Percentiles rank a stretch among this genome's conserved stretches.
phyloP scores from a whole-genome alignment of 2,113 vertebrate species.

The Dicerorhinus sumatrensis region DNA sequence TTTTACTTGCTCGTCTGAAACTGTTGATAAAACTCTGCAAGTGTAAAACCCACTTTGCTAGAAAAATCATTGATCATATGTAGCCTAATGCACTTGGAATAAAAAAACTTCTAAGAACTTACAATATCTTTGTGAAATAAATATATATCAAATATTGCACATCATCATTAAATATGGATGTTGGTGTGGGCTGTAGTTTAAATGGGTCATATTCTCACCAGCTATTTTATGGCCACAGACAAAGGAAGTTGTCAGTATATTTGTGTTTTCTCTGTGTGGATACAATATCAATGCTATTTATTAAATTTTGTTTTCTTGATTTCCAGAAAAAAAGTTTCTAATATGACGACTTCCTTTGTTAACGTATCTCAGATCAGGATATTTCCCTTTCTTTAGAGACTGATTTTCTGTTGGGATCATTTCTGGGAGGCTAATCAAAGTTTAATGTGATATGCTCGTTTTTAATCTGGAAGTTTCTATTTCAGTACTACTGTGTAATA shows the following conservation, averaged over 20 bases:
- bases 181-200: not conserved
- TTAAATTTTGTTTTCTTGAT: conserved; percentile 18
- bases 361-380: not conserved
- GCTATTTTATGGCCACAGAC: not conserved
- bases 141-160: not conserved
- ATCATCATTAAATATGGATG: not conserved
- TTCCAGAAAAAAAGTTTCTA: not conserved
- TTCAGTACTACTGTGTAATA: not conserved
- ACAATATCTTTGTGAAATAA: not conserved
- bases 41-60: not conserved
- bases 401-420: not conserved
- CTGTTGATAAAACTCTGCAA: not conserved
- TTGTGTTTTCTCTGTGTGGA: not conserved
- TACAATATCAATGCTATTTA: not conserved
- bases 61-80: conserved; percentile 14
- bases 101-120: not conserved
- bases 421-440: not conserved
- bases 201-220: not conserved
- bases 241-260: not conserved
- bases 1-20: conserved; percentile 13
- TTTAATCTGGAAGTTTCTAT: conserved; percentile 3
- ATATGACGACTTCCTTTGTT: not conserved
- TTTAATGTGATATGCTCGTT: not conserved
- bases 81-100: not conserved
- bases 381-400: conserved; percentile 23